Base-by-base conservation (phyloP, 2,888 invertebrate species). In the Nebria brevicollis region DNA sequence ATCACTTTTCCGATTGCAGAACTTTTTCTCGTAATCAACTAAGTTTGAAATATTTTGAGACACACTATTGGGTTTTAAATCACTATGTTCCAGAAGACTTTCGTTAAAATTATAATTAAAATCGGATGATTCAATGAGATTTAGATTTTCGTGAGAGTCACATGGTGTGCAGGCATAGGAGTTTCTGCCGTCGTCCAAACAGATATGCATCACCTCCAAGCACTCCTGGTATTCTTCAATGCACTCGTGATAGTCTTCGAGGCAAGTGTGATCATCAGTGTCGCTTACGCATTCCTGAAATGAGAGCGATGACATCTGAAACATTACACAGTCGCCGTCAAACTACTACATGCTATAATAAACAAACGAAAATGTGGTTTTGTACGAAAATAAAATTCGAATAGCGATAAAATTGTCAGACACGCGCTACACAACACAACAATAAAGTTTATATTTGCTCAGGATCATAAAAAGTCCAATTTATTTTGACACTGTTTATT, bases 181-280 rank as follows among this genome's bases (percentile, higher is more conserved):
- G 4, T 90, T 87, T 80, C 91, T 91, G 85, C 92, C 92, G 15
- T 92, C 92, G 83, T 93, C 93, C 34, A 92, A 89, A 84, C 92
- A 92, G 85, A 93, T 92, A 85, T 92, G 92, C 13, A 93, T 91
- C 3, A 92, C 92, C 86, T 93, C 92, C 78, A 93, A 84, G 20
- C 92, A 92, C 86, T 93, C 93, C 5, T 92, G 92, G 84, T 93
- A 93, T 85, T 93, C 93, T 86, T 93, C 93, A 70, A 93, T 90
- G 84, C 93, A 93, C 87, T 93, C 93, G 86, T 93, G 93, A 85
- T 92, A 93, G 72, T 93, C 93, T 82, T 93, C 93, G 88, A 93
- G 90, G 68, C 92, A 92, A 0, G 92, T 93, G 85, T 92, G 92
- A 84, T 93, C 92, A 6, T 91, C 91, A 78, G 92, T 87, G 0